A percentile compares a stretch with the other conserved stretches of the same genome.
Conservation (phyloP, 37 sponge, comb jelly and placozoan genomes). For the Dysidea cf. avara region DNA sequence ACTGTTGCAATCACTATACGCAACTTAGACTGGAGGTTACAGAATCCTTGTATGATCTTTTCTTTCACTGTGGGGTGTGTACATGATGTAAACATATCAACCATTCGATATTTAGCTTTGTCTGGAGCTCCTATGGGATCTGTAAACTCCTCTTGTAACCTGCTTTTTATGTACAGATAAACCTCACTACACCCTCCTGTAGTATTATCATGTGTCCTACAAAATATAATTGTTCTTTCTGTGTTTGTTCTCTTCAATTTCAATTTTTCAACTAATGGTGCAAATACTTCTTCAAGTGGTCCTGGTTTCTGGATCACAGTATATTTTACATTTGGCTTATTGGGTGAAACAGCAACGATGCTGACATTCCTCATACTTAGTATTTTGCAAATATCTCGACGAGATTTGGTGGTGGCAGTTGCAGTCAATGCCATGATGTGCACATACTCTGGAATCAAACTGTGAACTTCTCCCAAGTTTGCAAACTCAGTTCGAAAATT, state of each 20-base stretch:
- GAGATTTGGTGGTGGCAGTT: slow-evolving; percentile 2
- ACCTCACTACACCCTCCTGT: neutral
- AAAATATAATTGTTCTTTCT: slow-evolving; percentile 18
- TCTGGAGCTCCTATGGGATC: slow-evolving; percentile 14
- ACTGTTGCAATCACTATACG: too few relatives aligned
- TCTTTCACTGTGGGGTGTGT: too few relatives aligned
- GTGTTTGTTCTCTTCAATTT: neutral
- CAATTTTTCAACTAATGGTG: slow-evolving; percentile 29
- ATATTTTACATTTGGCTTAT: slow-evolving; percentile 13
- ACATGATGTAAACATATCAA: slow-evolving; percentile 13
- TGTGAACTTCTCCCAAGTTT: slow-evolving; percentile 19
- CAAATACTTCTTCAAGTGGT: slow-evolving; percentile 17
- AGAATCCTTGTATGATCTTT: too few relatives aligned
- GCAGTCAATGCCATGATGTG: slow-evolving; percentile 36
- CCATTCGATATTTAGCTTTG: neutral
- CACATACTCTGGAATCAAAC: slow-evolving; percentile 6
- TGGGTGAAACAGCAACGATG: slow-evolving; percentile 16
- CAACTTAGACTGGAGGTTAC: too few relatives aligned
- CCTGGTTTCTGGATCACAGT: neutral
- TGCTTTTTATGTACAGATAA: slow-evolving; percentile 2
- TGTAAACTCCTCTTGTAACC: neutral
- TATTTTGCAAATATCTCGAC: neutral
- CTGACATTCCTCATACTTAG: neutral
- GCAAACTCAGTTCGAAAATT: slow-evolving; percentile 17
- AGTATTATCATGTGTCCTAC: slow-evolving; percentile 13